Evolutionary conservation across 1,140 invertebrate species (phyloP), one percentile per base, ranked within the genome.

Genomic region (Cyclargus thomasi): DNA sequence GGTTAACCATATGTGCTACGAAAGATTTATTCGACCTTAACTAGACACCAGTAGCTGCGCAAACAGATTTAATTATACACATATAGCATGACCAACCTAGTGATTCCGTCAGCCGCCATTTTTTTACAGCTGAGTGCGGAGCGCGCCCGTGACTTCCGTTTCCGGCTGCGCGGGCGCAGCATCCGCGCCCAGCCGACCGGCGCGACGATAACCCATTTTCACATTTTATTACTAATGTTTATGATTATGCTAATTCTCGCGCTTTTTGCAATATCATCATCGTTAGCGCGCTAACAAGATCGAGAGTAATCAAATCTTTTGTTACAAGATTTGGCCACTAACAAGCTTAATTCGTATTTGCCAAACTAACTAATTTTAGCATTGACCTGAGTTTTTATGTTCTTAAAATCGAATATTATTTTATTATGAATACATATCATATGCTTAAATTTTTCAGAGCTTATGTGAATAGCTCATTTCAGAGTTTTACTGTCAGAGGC

Each of bases 111-210:
- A 70, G 59, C 74, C 67, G 78, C 65, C 65, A 66, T 66, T 78
- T 86, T 84, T 84, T 82, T 82, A 87, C 86, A 88, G 84, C 80
- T 86, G 83, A 83, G 83, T 82, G 82, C 76, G 71, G 80, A 87
- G 82, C 86, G 83, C 82, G 76, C 83, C 85, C 85, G 82, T 84
- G 79, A 88, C 83, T 88, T 90, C 87, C 87, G 86, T 76, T 90
- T 90, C 85, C 87, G 83, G 83, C 77, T 84, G 78, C 84, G 85
- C 87, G 82, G 69, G 85, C 87, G 87, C 87, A 90, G 87, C 87
- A 83, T 90, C 87, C 87, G 85, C 73, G 73, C 39, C 69, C 83
- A 86, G 62, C 74, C 77, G 82, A 87, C 82, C 85, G 79, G 72
- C 72, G 70, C 83, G 74, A 67, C 67, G 67, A 35, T 66, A 57